Evolutionary conservation across 2,888 invertebrate species (phyloP).

Genomic region (Nomada fucata): DNA sequence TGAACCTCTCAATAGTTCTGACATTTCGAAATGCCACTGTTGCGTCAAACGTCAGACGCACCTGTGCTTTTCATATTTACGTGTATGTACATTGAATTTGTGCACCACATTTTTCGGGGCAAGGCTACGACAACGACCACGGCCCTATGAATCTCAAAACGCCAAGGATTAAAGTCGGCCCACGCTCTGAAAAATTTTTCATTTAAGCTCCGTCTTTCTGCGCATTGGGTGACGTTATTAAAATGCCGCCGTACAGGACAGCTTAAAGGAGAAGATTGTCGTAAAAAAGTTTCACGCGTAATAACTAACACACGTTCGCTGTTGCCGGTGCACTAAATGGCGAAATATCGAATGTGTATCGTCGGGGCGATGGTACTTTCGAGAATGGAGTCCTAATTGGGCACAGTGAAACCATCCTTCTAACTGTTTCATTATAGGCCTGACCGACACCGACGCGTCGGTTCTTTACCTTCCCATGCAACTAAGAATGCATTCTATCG

Average conservation of each 20-base stretch:
- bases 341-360: conserved; percentile 40
- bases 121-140: too few species aligned
- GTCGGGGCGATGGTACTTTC: conserved; percentile 7
- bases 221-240: background rate
- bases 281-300: background rate
- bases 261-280: background rate
- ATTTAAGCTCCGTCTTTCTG: background rate
- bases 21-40: conserved; percentile 2
- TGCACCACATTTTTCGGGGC: too few species aligned
- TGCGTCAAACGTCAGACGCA: too few species aligned
- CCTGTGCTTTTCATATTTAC: background rate
- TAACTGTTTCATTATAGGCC: conserved; percentile 35
- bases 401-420: conserved; percentile 5
- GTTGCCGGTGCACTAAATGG: conserved; percentile 17
- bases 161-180: too few species aligned
- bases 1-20: conserved; percentile 1
- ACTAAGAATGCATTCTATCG: conserved; percentile 4
- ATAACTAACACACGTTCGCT: background rate
- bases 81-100: background rate
- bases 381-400: conserved; percentile 37
- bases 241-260: background rate
- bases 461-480: background rate
- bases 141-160: too few species aligned
- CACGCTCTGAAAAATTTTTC: too few species aligned
- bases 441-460: conserved; percentile 28